Base-by-base conservation (phyloP, 2,888 invertebrate species). In the Gerris lacustris region DNA sequence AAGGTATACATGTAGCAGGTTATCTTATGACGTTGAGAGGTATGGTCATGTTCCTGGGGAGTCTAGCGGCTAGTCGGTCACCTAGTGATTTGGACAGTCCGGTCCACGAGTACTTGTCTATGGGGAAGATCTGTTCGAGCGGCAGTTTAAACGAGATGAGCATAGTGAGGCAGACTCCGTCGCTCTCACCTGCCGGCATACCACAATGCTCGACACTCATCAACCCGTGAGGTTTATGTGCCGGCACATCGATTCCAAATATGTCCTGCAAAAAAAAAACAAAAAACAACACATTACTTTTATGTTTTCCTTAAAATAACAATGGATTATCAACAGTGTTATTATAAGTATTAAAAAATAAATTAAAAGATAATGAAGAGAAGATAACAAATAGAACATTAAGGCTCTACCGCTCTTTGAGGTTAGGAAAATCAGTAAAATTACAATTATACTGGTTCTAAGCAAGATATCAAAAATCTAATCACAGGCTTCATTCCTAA, bases 21-120 rank as follows among this genome's bases (percentile, higher is more conserved):
- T 83, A 91, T 79, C 91, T 89, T 74, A 94, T 88, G 76, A 94
- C 93, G 82, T 92, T 88, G 68, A 95, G 82, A 73, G 89, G 88
- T 77, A 94, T 84, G 47, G 90, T 89, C 78, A 90, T 88, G 80
- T 92, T 88, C 79, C 89, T 90, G 67, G 87, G 86, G 73, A 92
- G 84, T 76, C 89, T 84, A 31, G 85, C 81, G 15, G 90, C 82
- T 69, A 94, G 80, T 75, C 83, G 83, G 72, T 88, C 87, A 69
- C 90, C 89, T 55, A 90, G 80, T 66, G 87, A 86, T 76, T 84
- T 83, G 45, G 88, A 84, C 66, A 92, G 81, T 81, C 94, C 92
- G 76, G 92, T 89, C 95, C 94, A 95, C 15, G 89, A 88, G 82
- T 92, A 94, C 81, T 94, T 94, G 71, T 92, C 92, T 78, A 91